phyloP scores from a whole-genome alignment of 2,113 vertebrate genomes.

The Onychostruthus taczanowskii region DNA sequence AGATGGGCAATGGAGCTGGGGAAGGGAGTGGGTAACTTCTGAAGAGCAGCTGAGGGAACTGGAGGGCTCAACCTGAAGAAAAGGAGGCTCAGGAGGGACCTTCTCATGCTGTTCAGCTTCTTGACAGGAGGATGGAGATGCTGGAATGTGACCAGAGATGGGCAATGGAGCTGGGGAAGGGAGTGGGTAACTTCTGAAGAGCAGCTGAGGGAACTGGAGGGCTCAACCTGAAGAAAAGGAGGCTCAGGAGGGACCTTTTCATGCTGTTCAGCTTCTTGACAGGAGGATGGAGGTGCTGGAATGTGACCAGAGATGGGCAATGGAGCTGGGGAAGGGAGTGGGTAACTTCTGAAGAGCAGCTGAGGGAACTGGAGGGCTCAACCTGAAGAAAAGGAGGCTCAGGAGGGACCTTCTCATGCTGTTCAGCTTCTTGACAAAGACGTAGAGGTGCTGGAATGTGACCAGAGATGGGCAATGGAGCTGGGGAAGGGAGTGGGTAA shows the following conservation, averaged over 20 bases:
- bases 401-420: too few relatives aligned
- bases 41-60: background rate
- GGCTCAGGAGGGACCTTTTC: background rate
- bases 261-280: too few relatives aligned
- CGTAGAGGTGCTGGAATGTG: background rate
- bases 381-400: too few relatives aligned
- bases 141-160: background rate
- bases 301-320: too few relatives aligned
- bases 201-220: background rate
- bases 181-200: background rate
- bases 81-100: background rate
- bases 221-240: background rate
- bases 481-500: background rate
- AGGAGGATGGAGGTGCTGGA: too few relatives aligned
- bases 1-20: background rate
- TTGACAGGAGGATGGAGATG: background rate
- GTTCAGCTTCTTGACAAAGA: too few relatives aligned
- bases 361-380: too few relatives aligned
- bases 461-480: background rate
- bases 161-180: background rate
- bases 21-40: background rate
- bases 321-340: too few relatives aligned
- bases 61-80: background rate
- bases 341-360: too few relatives aligned
- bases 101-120: background rate